These are phyloP conservation scores for Oscheius sp. DNA, from an alignment of 2,888 invertebrate genomes.

Conservation along the genomic window DNA sequence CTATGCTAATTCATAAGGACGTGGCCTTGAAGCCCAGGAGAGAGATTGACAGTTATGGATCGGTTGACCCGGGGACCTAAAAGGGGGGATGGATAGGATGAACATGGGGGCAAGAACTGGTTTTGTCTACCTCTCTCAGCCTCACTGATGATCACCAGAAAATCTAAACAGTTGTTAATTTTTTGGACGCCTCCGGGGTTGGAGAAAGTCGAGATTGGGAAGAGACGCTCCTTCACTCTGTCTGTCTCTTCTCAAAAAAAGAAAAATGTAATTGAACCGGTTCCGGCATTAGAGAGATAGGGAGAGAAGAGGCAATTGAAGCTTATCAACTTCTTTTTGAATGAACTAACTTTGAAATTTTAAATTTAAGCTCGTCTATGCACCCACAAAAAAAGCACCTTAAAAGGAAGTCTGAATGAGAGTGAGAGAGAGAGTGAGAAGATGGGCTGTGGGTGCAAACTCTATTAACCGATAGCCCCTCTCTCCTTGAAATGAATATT, in stretches of 20 bases:
- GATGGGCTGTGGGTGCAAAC: slow-evolving; percentile 29
- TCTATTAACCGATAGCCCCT: slow-evolving; percentile 37
- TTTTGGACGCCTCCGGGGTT: background rate
- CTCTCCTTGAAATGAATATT: slow-evolving; percentile 37
- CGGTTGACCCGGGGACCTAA: slow-evolving; percentile 4
- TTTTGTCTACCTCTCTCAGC: background rate
- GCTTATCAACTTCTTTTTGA: background rate
- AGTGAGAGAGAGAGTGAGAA: background rate
- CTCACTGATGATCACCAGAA: too few species aligned
- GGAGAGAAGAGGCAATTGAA: background rate
- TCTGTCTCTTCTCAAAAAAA: slow-evolving; percentile 13
- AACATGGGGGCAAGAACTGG: slow-evolving; percentile 1
- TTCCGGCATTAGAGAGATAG: background rate
- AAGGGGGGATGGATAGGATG: background rate
- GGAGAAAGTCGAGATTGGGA: background rate
- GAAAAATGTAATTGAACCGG: slow-evolving; percentile 34
- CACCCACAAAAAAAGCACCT: background rate
- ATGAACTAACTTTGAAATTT: background rate
- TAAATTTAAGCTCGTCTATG: background rate
- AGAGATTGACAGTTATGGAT: slow-evolving; percentile 28
- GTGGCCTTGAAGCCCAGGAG: slow-evolving; percentile 9
- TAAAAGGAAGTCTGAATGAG: too few species aligned
- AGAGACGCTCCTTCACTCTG: background rate
- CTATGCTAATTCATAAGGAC: slow-evolving; percentile 25
- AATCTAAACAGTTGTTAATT: background rate